A percentile compares a stretch with the other conserved stretches of the same genome.
Evolutionary conservation across 1,140 invertebrate genomes (phyloP).

Genomic region (Campodea augens): DNA sequence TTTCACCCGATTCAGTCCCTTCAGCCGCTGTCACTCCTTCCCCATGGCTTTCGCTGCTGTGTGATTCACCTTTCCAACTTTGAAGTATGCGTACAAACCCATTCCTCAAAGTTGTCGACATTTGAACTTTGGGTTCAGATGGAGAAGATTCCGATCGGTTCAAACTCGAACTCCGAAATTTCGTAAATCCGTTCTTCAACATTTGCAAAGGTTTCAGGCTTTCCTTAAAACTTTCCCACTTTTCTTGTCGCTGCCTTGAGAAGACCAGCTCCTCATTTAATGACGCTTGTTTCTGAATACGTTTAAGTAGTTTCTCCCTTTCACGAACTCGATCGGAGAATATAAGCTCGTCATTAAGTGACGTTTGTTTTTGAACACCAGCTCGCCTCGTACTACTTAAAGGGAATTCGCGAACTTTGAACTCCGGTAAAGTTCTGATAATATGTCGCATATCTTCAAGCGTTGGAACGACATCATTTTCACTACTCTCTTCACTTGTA

Average conservation of each 20-base stretch:
- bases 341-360: slow-evolving; percentile 75
- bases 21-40: neutral
- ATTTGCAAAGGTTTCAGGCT: slow-evolving; percentile 48
- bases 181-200: slow-evolving; percentile 62
- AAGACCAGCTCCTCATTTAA: slow-evolving; percentile 70
- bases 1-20: too few species aligned
- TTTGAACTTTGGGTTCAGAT: slow-evolving; percentile 15
- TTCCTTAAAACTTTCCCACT: neutral
- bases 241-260: slow-evolving; percentile 27
- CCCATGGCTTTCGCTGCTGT: too few species aligned
- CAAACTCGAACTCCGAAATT: slow-evolving; percentile 6
- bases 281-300: slow-evolving; percentile 73
- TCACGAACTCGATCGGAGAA: slow-evolving; percentile 54
- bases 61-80: slow-evolving; percentile 43
- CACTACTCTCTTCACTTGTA: slow-evolving; percentile 5
- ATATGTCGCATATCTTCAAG: slow-evolving; percentile 37
- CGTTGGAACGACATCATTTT: slow-evolving; percentile 27
- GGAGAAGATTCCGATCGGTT: neutral
- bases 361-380: slow-evolving; percentile 61
- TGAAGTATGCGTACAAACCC: slow-evolving; percentile 54
- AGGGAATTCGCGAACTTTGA: slow-evolving; percentile 26
- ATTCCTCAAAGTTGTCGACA: slow-evolving; percentile 32
- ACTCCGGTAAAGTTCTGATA: slow-evolving; percentile 36
- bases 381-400: slow-evolving; percentile 27
- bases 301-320: slow-evolving; percentile 59